phyloP scores from a whole-genome alignment of 2,797 vertebrate genomes.

The Sylvia borin region DNA sequence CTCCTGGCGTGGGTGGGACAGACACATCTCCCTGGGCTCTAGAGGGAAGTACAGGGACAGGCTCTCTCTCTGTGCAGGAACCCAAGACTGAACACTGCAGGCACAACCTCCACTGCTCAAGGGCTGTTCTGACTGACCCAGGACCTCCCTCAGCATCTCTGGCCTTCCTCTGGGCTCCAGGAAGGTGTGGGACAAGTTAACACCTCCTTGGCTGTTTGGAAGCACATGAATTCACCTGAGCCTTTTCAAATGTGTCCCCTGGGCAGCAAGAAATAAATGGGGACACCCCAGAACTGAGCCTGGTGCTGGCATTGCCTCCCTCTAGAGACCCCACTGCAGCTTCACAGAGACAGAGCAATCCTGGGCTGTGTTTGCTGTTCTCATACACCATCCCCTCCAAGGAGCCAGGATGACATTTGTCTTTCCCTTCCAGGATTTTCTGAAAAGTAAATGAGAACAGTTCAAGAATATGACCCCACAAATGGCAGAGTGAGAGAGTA shows the following conservation, averaged over 20 bases:
- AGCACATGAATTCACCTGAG: neutral
- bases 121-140: neutral
- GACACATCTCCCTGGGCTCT: neutral
- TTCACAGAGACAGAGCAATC: neutral
- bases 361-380: neutral
- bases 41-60: neutral
- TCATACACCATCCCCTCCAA: neutral
- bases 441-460: slow-evolving; percentile 31
- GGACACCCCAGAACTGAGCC: neutral
- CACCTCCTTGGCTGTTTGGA: neutral
- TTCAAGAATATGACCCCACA: neutral
- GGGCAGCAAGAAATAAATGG: neutral
- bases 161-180: neutral
- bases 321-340: neutral
- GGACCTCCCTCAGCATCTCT: neutral
- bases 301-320: neutral
- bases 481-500: neutral
- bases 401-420: neutral
- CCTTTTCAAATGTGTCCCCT: neutral
- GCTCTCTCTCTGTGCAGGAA: neutral
- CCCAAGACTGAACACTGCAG: neutral
- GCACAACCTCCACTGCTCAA: neutral
- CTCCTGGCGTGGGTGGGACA: rapidly evolving
- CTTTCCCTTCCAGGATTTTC: slow-evolving; percentile 32
- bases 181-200: neutral